Evolutionary conservation across 2,888 invertebrate genomes (phyloP).

Genomic region (Acrocyrtus sp.): DNA sequence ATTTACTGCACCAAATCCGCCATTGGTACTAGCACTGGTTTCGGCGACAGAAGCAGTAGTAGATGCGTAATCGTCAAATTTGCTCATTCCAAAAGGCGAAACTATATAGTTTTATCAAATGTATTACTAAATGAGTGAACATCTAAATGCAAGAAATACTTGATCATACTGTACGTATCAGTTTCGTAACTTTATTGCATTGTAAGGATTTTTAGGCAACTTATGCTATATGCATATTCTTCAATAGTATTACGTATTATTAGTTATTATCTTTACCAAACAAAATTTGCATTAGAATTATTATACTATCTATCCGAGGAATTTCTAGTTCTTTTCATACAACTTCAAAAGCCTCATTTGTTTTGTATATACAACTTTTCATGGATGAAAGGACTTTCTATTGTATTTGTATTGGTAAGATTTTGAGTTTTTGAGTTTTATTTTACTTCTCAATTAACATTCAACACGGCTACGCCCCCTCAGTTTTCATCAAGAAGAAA

Average conservation of each 20-base stretch:
- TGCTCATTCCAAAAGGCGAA: slow-evolving; percentile 32
- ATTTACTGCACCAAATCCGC: not conserved
- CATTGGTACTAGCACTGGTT: not conserved
- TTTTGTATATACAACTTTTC: slow-evolving; percentile 26
- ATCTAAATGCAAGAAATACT: slow-evolving; percentile 3
- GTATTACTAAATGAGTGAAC: no score
- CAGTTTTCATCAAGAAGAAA: no score
- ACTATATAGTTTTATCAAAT: no score
- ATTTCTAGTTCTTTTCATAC: slow-evolving; percentile 8
- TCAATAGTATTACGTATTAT: no score
- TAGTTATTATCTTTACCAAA: slow-evolving; percentile 29
- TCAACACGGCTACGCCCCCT: no score
- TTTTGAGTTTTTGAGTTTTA: no score
- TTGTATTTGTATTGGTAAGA: slow-evolving; percentile 5
- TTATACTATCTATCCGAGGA: slow-evolving; percentile 22
- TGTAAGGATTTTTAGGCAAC: slow-evolving; percentile 39
- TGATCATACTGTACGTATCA: slow-evolving; percentile 13
- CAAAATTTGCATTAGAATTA: slow-evolving; percentile 20
- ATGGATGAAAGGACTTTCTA: slow-evolving; percentile 52
- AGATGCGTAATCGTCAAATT: slow-evolving; percentile 31
- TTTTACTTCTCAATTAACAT: no score
- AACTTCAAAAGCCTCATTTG: slow-evolving; percentile 8
- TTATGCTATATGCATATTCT: slow-evolving; percentile 18
- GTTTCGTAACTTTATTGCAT: slow-evolving; percentile 41
- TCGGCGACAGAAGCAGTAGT: slow-evolving; percentile 1